phyloP scores from a whole-genome alignment of 2,797 vertebrate genomes.

The Schizopygopsis pylzovi region DNA sequence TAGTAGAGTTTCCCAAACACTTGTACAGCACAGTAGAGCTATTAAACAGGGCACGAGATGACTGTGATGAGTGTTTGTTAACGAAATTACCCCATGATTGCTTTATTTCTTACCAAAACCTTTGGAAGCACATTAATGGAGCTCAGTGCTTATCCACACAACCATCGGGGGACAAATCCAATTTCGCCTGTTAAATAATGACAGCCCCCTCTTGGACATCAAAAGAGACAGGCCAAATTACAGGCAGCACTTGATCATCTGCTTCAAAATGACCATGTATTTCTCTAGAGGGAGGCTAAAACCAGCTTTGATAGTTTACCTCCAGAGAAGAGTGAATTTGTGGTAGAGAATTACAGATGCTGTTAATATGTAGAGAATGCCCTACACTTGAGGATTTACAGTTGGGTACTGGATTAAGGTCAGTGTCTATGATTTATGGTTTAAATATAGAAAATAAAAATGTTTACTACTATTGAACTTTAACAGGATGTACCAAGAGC shows the following conservation, averaged over 20 bases:
- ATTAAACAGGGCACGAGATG: conserved; percentile 57
- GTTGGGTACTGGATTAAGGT: not conserved
- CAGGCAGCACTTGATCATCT: conserved; percentile 55
- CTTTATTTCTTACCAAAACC: conserved; percentile 74
- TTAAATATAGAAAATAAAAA: not conserved
- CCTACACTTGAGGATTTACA: not conserved
- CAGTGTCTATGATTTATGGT: not conserved
- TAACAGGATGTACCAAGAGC: not conserved
- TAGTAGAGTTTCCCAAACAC: not conserved
- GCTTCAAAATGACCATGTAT: conserved; percentile 40
- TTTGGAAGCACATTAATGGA: conserved; percentile 77
- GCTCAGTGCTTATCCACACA: conserved; percentile 76
- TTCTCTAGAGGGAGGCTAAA: conserved; percentile 26
- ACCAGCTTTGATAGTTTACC: conserved; percentile 27
- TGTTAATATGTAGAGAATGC: conserved; percentile 11
- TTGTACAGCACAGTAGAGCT: not conserved
- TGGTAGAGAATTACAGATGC: conserved; percentile 15
- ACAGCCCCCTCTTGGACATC: conserved; percentile 42
- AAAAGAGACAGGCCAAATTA: conserved; percentile 58
- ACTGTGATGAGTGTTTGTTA: conserved; percentile 75
- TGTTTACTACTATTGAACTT: not conserved
- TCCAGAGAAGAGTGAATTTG: conserved; percentile 7
- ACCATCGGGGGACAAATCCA: conserved; percentile 73
- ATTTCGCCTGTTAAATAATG: conserved; percentile 67
- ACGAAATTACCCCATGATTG: conserved; percentile 77